These are phyloP conservation scores for Enteromius fasciolatus DNA, from an alignment of 2,797 vertebrate genomes.

Conservation along the genomic window DNA sequence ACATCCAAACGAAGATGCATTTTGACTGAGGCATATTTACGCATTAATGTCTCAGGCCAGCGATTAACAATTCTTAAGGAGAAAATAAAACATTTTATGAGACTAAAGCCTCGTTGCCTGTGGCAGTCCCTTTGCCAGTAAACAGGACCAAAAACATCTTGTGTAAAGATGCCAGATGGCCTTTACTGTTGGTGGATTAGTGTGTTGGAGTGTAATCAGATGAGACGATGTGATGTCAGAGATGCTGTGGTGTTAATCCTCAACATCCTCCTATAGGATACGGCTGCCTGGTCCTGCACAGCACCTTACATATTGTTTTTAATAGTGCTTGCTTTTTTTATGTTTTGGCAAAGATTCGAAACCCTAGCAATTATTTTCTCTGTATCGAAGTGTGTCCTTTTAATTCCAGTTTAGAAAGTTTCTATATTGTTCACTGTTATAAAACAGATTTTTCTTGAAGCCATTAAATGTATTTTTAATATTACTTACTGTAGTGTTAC, in stretches of 20 bases:
- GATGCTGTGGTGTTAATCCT: constrained; percentile 14
- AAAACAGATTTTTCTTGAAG: neutral
- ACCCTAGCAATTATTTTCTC: too few relatives aligned
- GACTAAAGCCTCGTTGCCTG: constrained; percentile 40
- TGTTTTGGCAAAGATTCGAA: neutral
- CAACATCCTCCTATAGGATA: neutral
- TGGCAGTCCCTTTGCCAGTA: constrained; percentile 14
- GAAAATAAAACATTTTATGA: constrained; percentile 40
- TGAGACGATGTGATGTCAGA: constrained; percentile 26
- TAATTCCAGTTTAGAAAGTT: neutral
- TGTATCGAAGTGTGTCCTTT: neutral
- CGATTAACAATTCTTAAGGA: constrained; percentile 37
- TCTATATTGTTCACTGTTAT: neutral
- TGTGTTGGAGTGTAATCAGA: constrained; percentile 40
- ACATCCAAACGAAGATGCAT: neutral
- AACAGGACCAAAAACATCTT: neutral
- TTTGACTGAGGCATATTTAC: constrained; percentile 19
- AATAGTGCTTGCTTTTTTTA: neutral
- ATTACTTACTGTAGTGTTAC: neutral
- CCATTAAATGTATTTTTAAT: neutral
- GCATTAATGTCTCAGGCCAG: constrained; percentile 1
- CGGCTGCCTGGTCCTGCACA: neutral
- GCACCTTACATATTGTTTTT: neutral
- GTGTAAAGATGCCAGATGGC: constrained; percentile 49
- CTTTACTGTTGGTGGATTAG: constrained; percentile 47